Base-by-base conservation (phyloP, 37 sponge, comb jelly and placozoan genomes). In the Diacarnus erythraeanus region DNA sequence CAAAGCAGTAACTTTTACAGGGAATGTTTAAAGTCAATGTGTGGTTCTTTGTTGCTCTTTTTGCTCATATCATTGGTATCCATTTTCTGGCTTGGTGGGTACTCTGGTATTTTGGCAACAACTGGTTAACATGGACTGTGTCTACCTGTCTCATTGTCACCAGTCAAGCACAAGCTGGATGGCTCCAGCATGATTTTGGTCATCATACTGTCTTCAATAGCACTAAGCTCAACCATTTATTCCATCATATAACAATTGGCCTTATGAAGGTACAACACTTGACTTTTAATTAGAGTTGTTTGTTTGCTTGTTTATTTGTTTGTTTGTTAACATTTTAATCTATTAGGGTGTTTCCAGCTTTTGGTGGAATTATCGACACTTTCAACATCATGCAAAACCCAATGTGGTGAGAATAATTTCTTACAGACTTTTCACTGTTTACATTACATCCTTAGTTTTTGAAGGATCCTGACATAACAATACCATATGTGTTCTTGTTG, bases 111-210 rank as follows among this genome's bases (percentile, higher is more conserved):
- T 85, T 69, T 73, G 87, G 87, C 34, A 81, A 69, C 63, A 25
- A 26, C 39, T 93, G 93, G 93, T 21, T 56, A 15, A 35, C 89
- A 1, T 93, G 83, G 78, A 30, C 82, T 27, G 47, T 77, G 2
- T 77, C 93, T 35, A 77, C 77, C 18, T 69, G 77, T 1, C 59
- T 80, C n/a, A 1, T 85, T 22, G 22, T 71, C 21, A 41, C 68
- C 0, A 51, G 80, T 17, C 93, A 93, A 64, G 93, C 93, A 1
- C 93, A 93, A 59, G 83, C 89, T 38, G 93, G 93, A 35, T 93
- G 93, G 93, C 80, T 93, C 67, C 93, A 93, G 65, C 93, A 93
- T 39, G 93, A 93, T 71, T 93, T 93, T 71, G 93, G 93, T 35
- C 93, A 93, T 59, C 79, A 76, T 42, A 74, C 82, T 34, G 93